Conservation (phyloP, 2,797 vertebrate genomes). For the Poecile montanus region DNA sequence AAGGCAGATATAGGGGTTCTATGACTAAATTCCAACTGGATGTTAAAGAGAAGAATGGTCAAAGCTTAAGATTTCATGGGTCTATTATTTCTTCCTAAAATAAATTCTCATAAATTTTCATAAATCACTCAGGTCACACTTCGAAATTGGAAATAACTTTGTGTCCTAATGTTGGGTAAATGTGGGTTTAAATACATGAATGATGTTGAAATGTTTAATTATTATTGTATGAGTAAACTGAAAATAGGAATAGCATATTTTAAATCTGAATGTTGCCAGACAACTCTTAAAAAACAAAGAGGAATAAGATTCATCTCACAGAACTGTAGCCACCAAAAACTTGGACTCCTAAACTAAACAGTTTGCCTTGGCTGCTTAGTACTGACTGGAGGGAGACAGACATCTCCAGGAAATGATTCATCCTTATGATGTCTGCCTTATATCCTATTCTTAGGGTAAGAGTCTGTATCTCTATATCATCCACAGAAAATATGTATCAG, state of each 20-base stretch:
- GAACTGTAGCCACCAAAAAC: neutral
- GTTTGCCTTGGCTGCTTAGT: neutral
- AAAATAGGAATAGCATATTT: neutral
- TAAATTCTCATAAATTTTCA: neutral
- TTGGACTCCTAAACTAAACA: neutral
- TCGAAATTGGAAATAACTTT: neutral
- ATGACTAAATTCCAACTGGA: neutral
- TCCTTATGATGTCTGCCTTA: neutral
- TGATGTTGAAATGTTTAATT: neutral
- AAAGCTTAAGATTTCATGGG: neutral
- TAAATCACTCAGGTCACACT: neutral
- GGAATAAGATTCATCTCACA: neutral
- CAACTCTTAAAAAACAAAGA: neutral
- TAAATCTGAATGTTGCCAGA: neutral
- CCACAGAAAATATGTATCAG: neutral
- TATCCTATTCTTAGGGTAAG: neutral
- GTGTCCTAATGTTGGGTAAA: neutral
- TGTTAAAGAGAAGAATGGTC: neutral
- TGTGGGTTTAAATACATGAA: neutral
- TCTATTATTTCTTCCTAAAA: neutral
- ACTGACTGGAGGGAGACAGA: neutral
- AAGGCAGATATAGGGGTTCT: neutral
- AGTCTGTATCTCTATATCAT: neutral
- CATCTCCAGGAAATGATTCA: neutral
- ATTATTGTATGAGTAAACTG: neutral